phyloP scores from a whole-genome alignment of 1,140 invertebrate genomes.

The Heliconius hermathena region DNA sequence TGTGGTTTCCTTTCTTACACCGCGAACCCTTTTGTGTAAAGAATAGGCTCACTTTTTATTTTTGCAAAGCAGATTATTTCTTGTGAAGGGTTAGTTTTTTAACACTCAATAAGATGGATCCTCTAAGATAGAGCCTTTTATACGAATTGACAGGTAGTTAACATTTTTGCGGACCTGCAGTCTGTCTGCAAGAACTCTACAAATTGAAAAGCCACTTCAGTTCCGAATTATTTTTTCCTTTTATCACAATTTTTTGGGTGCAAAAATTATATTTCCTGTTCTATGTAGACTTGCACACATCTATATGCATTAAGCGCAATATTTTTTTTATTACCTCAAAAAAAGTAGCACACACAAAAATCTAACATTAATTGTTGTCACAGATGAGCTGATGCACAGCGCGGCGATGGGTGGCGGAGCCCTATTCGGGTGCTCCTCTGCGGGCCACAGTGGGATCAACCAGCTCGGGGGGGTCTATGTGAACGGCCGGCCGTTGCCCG shows the following conservation, averaged over 20 bases:
- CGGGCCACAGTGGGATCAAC: conserved; percentile 98
- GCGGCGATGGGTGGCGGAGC: conserved; percentile 82
- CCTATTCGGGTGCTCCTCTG: conserved; percentile 88
- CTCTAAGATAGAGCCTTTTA: conserved; percentile 20
- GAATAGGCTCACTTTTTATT: conserved; percentile 45
- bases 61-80: conserved; percentile 75
- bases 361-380: background rate
- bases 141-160: conserved; percentile 36
- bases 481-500: conserved; percentile 97
- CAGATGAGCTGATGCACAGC: conserved; percentile 81
- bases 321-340: too few relatives aligned
- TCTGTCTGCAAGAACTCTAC: background rate
- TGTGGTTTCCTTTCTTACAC: conserved; percentile 59
- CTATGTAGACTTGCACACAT: background rate
- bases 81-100: conserved; percentile 69
- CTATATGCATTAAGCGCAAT: background rate
- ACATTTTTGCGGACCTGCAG: conserved; percentile 1
- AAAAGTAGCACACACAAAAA: background rate
- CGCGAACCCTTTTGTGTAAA: conserved; percentile 56
- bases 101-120: conserved; percentile 18
- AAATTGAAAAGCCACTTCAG: conserved; percentile 17
- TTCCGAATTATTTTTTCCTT: background rate
- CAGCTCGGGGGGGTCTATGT: conserved; percentile 99
- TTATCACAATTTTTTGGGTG: background rate
- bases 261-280: background rate